These are phyloP conservation scores for Bactericera cockerelli DNA, from an alignment of 1,140 invertebrate genomes.

Conservation along the genomic window DNA sequence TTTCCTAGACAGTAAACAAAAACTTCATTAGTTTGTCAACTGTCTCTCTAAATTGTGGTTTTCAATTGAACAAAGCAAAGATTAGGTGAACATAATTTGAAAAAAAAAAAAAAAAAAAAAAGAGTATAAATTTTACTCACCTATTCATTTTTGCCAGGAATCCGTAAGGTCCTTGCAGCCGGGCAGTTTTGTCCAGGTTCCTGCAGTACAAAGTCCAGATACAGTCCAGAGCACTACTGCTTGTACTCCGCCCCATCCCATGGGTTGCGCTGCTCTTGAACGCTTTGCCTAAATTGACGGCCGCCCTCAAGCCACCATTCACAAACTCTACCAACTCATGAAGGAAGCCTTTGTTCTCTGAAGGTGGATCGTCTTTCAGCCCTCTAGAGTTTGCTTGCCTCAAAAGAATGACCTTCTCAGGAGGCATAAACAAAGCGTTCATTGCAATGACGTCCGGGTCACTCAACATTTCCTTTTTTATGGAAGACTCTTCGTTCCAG, in stretches of 20 bases:
- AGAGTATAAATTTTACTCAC: conserved; percentile 26
- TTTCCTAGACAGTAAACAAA: no score
- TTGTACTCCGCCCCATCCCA: conserved; percentile 1
- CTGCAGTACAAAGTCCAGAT: conserved; percentile 43
- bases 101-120: not conserved
- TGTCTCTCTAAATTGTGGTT: no score
- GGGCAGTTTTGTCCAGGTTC: conserved; percentile 38
- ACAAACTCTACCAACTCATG: conserved; percentile 35
- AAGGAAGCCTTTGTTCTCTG: conserved; percentile 25
- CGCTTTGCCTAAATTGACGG: conserved; percentile 38
- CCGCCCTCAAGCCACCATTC: conserved; percentile 36
- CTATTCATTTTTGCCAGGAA: conserved; percentile 43
- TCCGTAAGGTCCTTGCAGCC: conserved; percentile 36
- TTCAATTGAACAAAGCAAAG: no score
- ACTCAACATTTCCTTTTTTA: conserved; percentile 30
- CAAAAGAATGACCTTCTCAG: conserved; percentile 29
- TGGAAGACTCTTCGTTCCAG: conserved; percentile 33
- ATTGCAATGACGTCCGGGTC: conserved; percentile 39
- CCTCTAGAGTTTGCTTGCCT: conserved; percentile 17
- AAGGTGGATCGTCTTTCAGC: conserved; percentile 13
- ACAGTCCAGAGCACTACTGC: conserved; percentile 34
- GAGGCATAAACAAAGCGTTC: conserved; percentile 37
- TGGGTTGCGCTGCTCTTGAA: conserved; percentile 31
- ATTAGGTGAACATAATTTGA: no score
- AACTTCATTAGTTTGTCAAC: no score